Conservation (phyloP, 2,888 invertebrate species). For the Disparrhopalites patrizii region DNA sequence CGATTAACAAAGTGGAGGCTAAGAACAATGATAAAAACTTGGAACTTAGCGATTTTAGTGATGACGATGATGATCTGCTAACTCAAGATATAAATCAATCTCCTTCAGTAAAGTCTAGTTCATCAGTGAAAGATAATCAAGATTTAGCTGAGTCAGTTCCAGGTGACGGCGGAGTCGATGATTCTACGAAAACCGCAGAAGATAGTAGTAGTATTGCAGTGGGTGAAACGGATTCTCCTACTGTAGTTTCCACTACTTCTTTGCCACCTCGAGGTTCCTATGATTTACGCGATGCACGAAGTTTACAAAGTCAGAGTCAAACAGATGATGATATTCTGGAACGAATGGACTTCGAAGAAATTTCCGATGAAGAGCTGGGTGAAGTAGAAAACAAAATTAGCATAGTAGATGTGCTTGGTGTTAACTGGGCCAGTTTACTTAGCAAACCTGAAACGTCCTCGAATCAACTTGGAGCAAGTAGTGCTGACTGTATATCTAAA, state of each 20-base stretch:
- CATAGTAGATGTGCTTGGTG: constrained; percentile 87
- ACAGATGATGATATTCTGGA: constrained; percentile 64
- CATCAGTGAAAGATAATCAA: not conserved
- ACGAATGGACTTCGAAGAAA: constrained; percentile 80
- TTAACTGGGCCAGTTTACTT: constrained; percentile 87
- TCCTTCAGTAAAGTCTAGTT: not conserved
- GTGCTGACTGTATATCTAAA: constrained; percentile 52
- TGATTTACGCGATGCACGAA: constrained; percentile 31
- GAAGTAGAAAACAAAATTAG: constrained; percentile 67
- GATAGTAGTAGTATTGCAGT: constrained; percentile 8
- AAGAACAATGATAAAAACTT: constrained; percentile 27
- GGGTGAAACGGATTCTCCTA: constrained; percentile 20
- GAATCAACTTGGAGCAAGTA: constrained; percentile 58
- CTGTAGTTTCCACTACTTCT: constrained; percentile 9
- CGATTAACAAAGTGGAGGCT: not conserved
- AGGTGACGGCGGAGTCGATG: not conserved
- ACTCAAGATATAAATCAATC: constrained; percentile 22
- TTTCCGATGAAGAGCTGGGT: constrained; percentile 83
- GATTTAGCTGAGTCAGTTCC: not conserved
- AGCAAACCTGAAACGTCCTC: constrained; percentile 61
- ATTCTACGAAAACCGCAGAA: not conserved
- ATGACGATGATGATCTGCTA: constrained; percentile 46
- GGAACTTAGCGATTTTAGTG: constrained; percentile 48
- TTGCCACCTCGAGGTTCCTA: not conserved
- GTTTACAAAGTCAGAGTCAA: constrained; percentile 38